phyloP scores from a whole-genome alignment of 2,113 vertebrate species.

The Anoura caudifer region DNA sequence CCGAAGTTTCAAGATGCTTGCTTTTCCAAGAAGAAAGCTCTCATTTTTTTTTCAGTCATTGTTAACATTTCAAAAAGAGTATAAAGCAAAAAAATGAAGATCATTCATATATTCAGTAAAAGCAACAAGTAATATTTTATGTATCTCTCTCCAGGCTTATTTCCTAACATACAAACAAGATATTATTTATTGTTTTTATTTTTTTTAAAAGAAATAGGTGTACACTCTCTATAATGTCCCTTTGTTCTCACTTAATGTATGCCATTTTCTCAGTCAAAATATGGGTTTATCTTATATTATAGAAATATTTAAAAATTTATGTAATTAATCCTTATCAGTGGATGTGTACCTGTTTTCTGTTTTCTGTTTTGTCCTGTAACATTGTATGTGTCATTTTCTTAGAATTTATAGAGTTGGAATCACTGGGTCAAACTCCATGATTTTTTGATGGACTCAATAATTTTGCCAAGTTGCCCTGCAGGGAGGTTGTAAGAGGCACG shows the following conservation, averaged over 20 bases:
- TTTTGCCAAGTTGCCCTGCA: background rate
- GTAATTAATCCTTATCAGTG: background rate
- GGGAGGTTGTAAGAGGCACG: background rate
- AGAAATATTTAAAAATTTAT: background rate
- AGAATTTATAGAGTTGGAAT: background rate
- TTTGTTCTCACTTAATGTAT: background rate
- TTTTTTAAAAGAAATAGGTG: background rate
- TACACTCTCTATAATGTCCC: background rate
- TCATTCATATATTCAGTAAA: background rate
- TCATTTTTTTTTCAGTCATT: background rate
- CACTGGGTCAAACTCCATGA: background rate
- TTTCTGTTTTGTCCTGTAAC: background rate
- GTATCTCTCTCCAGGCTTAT: background rate
- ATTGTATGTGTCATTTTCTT: background rate
- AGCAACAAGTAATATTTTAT: background rate
- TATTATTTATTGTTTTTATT: background rate
- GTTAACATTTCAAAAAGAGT: background rate
- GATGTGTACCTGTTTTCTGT: background rate
- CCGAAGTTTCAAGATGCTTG: background rate
- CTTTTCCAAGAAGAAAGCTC: background rate
- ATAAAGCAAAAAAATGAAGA: conserved; percentile 2
- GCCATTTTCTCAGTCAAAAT: background rate
- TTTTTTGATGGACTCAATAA: background rate
- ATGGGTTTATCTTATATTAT: background rate
- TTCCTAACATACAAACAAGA: background rate